Base-by-base conservation (phyloP, 2,888 invertebrate species). In the Bombylius discolor region DNA sequence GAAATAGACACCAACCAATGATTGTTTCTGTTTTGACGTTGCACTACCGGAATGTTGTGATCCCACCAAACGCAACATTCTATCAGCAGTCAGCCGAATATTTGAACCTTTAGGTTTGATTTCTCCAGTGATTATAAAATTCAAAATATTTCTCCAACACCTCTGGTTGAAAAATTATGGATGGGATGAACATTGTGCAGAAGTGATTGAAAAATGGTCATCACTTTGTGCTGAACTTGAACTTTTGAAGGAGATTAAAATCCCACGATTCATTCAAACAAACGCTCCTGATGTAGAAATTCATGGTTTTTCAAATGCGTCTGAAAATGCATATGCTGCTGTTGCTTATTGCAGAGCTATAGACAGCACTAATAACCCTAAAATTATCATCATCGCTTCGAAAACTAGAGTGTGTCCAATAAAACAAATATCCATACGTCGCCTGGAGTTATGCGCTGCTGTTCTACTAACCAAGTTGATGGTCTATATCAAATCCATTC, bases 361-460 rank as follows among this genome's bases (percentile, higher is more conserved):
- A 44, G 7, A 44, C 4, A 3, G 11, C 12, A 23, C 13, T 4
- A 39, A 13, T 4, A 44, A 23, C n/a, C 12, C 33, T 50, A 34
- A 32, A 7, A n/a, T 14, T n/a, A 42, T n/a, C 31, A 51, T 58
- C 9, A 31, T 61, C 3, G 23, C 47, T 12, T 47, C 57, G 4
- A 60, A 60, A 49, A 55, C 61, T 9, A 58, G 51, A 5, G 60
- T 62, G 1, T 56, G 58, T 2, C 60, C 61, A 8, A 39, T 62
- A 1, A 57, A 60, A 32, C 51, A 51, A 13, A 4, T 52, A 4
- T 52, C 59, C 5, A 56, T 60, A 23, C 62, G 58, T 3, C n/a
- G 56, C 1, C 55, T 62, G 1, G 62, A 62, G 39, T 34, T 62
- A 4, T 58, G 61, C 47, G 56, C 60, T 8, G 62, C 60, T 23